Conservation (phyloP, 2,113 vertebrate species). For the Nesoenas mayeri region DNA sequence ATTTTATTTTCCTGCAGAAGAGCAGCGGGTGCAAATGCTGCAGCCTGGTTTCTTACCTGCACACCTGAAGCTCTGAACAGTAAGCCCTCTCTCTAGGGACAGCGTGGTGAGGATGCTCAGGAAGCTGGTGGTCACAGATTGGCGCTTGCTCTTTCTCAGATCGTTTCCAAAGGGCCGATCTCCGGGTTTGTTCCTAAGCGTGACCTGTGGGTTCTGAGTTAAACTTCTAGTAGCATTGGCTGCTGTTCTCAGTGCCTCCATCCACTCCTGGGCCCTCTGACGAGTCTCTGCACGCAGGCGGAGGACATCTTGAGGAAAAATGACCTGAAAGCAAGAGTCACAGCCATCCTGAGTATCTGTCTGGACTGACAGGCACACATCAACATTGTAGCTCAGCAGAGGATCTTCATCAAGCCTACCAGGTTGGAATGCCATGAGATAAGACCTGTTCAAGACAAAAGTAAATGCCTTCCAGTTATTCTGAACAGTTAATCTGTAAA, state of each 20-base stretch:
- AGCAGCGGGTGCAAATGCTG: not conserved
- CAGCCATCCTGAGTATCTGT: slow-evolving; percentile 78
- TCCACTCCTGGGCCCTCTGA: slow-evolving; percentile 88
- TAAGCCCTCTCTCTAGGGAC: slow-evolving; percentile 94
- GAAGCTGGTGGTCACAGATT: slow-evolving; percentile 96
- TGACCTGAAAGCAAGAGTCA: slow-evolving; percentile 86
- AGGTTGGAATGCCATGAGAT: slow-evolving; percentile 87
- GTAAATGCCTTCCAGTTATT: slow-evolving; percentile 95
- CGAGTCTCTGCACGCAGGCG: slow-evolving; percentile 85
- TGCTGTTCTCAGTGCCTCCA: slow-evolving; percentile 82
- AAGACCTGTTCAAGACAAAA: slow-evolving; percentile 86
- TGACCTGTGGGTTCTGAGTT: slow-evolving; percentile 77
- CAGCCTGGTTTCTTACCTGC: slow-evolving; percentile 82
- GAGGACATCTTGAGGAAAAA: slow-evolving; percentile 88
- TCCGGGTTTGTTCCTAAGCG: slow-evolving; percentile 79
- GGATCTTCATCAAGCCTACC: slow-evolving; percentile 87
- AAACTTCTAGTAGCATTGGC: slow-evolving; percentile 74
- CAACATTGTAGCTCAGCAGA: slow-evolving; percentile 81
- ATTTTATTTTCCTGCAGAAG: not conserved
- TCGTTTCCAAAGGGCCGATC: slow-evolving; percentile 68
- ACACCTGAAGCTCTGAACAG: slow-evolving; percentile 96
- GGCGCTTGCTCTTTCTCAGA: slow-evolving; percentile 82
- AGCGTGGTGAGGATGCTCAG: slow-evolving; percentile 94
- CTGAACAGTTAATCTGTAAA: slow-evolving; percentile 86
- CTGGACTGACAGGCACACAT: slow-evolving; percentile 85